phyloP scores from a whole-genome alignment of 2,797 vertebrate genomes.

The Helostoma temminkii region DNA sequence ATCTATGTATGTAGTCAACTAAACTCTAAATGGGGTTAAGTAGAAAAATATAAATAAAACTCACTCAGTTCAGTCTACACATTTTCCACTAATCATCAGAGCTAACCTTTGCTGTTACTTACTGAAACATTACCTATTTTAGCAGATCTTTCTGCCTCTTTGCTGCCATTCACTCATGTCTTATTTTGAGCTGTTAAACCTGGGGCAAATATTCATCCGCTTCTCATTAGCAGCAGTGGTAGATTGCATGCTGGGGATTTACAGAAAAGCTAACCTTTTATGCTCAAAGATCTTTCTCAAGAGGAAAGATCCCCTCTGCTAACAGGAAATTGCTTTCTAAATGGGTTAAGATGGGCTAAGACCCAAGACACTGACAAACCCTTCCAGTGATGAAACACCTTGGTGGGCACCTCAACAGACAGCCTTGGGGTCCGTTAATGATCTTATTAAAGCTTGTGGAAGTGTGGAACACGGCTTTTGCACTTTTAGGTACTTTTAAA shows the following conservation, averaged over 20 bases:
- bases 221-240: conserved; percentile 75
- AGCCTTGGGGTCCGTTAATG: conserved; percentile 72
- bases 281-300: conserved; percentile 74
- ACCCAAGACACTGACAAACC: conserved; percentile 81
- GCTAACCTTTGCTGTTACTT: conserved; percentile 64
- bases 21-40: conserved; percentile 28
- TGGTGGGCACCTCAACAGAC: conserved; percentile 67
- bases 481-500: conserved; percentile 73
- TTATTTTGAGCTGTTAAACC: conserved; percentile 81
- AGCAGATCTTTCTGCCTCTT: conserved; percentile 52
- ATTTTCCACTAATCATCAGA: conserved; percentile 60
- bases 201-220: conserved; percentile 75
- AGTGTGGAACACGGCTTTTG: conserved; percentile 67
- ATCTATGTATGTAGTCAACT: conserved; percentile 17
- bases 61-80: conserved; percentile 34
- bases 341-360: conserved; percentile 84
- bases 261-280: conserved; percentile 78
- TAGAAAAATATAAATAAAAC: background rate
- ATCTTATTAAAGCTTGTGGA: conserved; percentile 78
- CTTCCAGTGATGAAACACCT: conserved; percentile 79
- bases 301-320: conserved; percentile 74
- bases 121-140: conserved; percentile 54
- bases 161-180: conserved; percentile 62
- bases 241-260: conserved; percentile 75
- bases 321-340: conserved; percentile 82